Evolutionary conservation across 1,140 invertebrate species (phyloP), one percentile per base, ranked within the genome.

Genomic region (Zophobas morio): DNA sequence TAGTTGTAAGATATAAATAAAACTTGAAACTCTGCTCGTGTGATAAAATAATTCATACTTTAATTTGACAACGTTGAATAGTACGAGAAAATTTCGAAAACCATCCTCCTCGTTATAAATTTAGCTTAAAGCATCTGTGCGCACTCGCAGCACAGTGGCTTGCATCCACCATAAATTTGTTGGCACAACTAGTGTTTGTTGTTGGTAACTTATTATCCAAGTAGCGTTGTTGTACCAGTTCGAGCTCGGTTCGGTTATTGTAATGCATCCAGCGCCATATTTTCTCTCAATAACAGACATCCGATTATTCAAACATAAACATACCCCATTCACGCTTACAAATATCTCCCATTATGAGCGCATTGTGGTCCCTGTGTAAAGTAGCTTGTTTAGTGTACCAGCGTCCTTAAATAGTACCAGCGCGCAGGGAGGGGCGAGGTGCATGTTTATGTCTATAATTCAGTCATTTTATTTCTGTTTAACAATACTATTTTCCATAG

Each of bases 391-490:
- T 66, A 66, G 39, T 66, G 20, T 46, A 42, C 42, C 40, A 66
- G 42, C 60, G 60, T 66, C 60, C 42, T 42, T 66, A 66, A 66
- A 66, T 66, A 66, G 60, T 66, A 66, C n/a, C 60, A 63, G 39
- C 4, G n/a, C 4, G 20, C 49, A 36, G 1, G 60, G 60, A 42
- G 60, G 60, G 60, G 8, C 42, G n/a, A 36, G 34, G 54, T 57
- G 34, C 32, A 0, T 20, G n/a, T 42, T 66, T 39, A 40, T 66
- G 76, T 40, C 76, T 74, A 78, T 78, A 78, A 78, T 78, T 78
- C 76, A 78, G 72, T 78, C 40, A 78, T 78, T 78, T 78, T 78
- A 78, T 78, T 66, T 78, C 76, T 53, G 63, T 78, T 78, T 71
- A 66, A 66, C 60, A 66, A 66, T 78, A 75, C 77, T 75, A 78